Evolutionary conservation across 2,113 vertebrate species (phyloP).

Genomic region (Equus przewalskii): DNA sequence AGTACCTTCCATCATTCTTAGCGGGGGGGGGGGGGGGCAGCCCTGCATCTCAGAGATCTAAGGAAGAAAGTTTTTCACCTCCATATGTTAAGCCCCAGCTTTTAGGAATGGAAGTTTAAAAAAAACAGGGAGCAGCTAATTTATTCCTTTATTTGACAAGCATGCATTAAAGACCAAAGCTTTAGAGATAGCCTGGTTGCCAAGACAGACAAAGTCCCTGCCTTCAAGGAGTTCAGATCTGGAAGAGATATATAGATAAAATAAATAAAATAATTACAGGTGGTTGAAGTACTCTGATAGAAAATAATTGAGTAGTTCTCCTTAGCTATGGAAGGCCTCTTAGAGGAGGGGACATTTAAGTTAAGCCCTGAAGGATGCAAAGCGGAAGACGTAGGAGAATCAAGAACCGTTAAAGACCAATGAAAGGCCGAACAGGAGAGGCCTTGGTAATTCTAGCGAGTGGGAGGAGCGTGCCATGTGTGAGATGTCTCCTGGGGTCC

Average conservation of each 20-base stretch:
- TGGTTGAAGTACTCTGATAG: neutral
- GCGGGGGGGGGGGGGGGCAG: neutral
- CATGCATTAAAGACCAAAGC: neutral
- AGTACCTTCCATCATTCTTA: neutral
- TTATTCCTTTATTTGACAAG: neutral
- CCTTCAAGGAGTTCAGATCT: slow-evolving; percentile 27
- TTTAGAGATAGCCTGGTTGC: neutral
- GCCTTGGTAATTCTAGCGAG: neutral
- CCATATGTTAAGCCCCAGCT: neutral
- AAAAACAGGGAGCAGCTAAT: neutral
- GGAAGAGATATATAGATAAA: neutral
- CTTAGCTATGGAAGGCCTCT: neutral
- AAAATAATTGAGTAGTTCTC: neutral
- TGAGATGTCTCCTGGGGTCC: neutral
- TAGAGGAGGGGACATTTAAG: neutral
- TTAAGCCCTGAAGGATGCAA: neutral
- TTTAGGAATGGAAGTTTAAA: neutral
- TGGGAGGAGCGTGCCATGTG: neutral
- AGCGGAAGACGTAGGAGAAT: neutral
- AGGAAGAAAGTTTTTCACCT: slow-evolving; percentile 21
- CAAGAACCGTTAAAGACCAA: neutral
- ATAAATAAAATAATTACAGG: neutral
- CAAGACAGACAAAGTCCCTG: neutral
- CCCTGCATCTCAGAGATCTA: neutral
- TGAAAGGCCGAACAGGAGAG: neutral